phyloP scores from a whole-genome alignment of 2,113 vertebrate genomes.

The Syngnathus floridae region DNA sequence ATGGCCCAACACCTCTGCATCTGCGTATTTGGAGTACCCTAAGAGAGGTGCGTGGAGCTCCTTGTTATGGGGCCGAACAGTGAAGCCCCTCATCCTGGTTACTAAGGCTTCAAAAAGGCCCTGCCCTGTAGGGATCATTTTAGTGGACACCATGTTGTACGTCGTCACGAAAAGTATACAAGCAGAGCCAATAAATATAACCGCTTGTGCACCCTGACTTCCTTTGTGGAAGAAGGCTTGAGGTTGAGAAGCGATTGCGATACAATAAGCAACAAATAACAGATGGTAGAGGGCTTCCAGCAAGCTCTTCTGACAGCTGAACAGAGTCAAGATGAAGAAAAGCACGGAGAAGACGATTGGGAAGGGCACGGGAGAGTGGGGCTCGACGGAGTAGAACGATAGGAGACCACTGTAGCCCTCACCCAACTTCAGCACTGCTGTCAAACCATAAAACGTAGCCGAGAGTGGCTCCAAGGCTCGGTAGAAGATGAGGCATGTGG shows the following conservation, averaged over 20 bases:
- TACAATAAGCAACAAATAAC: conserved; percentile 72
- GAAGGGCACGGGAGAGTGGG: conserved; percentile 62
- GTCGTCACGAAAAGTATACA: conserved; percentile 65
- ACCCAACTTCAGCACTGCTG: conserved; percentile 72
- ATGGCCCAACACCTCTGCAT: conserved; percentile 76
- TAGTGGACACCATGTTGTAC: conserved; percentile 58
- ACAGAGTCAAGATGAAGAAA: conserved; percentile 73
- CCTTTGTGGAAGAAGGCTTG: conserved; percentile 72
- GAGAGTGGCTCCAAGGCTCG: conserved; percentile 67
- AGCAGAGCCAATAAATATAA: conserved; percentile 74
- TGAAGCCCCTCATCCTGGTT: conserved; percentile 46
- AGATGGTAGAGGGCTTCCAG: conserved; percentile 74
- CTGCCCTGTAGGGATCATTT: conserved; percentile 62
- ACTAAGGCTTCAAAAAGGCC: conserved; percentile 58
- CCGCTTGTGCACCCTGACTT: conserved; percentile 74
- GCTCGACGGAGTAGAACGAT: conserved; percentile 51
- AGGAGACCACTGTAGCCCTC: conserved; percentile 76
- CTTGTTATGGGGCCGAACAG: conserved; percentile 66
- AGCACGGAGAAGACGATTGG: conserved; percentile 75
- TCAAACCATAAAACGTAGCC: conserved; percentile 77
- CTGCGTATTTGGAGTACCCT: conserved; percentile 81
- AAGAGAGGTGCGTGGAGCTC: conserved; percentile 70
- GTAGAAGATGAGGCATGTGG: conserved; percentile 72
- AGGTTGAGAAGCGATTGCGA: conserved; percentile 72
- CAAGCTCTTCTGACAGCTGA: conserved; percentile 68